Evolutionary conservation across 2,888 invertebrate species (phyloP).

Genomic region (Pachymerium ferrugineum): DNA sequence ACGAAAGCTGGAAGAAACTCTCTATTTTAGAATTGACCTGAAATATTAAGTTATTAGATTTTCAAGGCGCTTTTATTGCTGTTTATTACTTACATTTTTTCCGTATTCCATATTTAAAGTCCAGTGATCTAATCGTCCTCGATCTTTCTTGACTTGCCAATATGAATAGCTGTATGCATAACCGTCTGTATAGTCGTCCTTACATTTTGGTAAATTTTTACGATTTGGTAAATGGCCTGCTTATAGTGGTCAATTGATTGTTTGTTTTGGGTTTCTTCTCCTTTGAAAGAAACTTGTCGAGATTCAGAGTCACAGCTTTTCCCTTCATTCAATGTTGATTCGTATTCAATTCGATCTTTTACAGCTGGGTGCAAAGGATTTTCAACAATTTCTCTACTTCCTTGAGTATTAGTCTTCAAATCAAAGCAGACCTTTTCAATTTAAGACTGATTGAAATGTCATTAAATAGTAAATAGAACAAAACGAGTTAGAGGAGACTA

Average conservation of each 20-base stretch:
- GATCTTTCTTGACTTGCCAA: conserved; percentile 28
- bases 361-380: background rate
- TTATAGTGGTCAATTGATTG: background rate
- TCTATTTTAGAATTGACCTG: background rate
- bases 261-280: conserved; percentile 30
- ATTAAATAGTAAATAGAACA: too few relatives aligned
- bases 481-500: too few relatives aligned
- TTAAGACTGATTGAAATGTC: too few relatives aligned
- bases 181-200: conserved; percentile 31
- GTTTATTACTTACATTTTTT: conserved; percentile 5
- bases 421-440: background rate
- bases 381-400: background rate
- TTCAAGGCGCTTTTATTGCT: too few relatives aligned
- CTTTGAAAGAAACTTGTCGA: background rate
- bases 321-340: background rate
- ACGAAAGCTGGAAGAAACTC: background rate
- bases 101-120: conserved; percentile 34
- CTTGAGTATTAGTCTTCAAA: background rate
- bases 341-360: background rate
- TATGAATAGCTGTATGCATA: conserved; percentile 26
- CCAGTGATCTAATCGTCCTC: conserved; percentile 33
- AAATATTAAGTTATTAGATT: too few relatives aligned
- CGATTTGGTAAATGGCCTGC: background rate
- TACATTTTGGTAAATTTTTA: too few relatives aligned
- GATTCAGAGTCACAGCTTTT: background rate